Conservation (phyloP, 1,140 invertebrate genomes). For the Dreissena rostriformis region DNA sequence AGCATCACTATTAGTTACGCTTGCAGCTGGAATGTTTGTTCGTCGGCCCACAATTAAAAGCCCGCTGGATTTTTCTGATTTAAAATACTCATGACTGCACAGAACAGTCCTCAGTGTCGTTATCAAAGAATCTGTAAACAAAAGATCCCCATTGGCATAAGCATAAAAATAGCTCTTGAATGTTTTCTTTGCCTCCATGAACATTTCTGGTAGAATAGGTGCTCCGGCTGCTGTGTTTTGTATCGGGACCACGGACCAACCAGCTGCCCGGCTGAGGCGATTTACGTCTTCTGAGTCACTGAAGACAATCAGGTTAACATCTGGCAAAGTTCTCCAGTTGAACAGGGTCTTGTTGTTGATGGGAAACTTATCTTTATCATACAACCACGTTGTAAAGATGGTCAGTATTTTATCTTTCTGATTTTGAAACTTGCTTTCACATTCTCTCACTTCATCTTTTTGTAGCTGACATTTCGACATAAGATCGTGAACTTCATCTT, state of each 20-base stretch:
- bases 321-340: conserved; percentile 66
- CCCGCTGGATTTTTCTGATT: conserved; percentile 16
- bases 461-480: neutral
- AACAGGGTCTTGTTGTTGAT: conserved; percentile 66
- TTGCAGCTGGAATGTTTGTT: conserved; percentile 57
- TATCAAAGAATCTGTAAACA: conserved; percentile 62
- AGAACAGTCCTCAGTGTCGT: conserved; percentile 57
- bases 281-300: conserved; percentile 54
- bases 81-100: conserved; percentile 9
- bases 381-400: conserved; percentile 63
- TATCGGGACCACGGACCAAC: conserved; percentile 59
- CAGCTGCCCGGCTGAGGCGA: conserved; percentile 36
- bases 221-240: conserved; percentile 45
- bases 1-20: conserved; percentile 48
- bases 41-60: conserved; percentile 61
- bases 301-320: conserved; percentile 62
- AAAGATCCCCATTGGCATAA: conserved; percentile 69
- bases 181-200: conserved; percentile 44
- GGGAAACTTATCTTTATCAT: conserved; percentile 50
- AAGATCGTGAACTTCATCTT: conserved; percentile 14
- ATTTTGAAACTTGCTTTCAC: neutral
- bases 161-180: conserved; percentile 65
- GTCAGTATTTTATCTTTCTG: conserved; percentile 55
- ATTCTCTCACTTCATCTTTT: neutral
- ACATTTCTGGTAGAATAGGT: conserved; percentile 68